Evolutionary conservation across 2,888 invertebrate genomes (phyloP).

Genomic region (Zootermopsis nevadensis): DNA sequence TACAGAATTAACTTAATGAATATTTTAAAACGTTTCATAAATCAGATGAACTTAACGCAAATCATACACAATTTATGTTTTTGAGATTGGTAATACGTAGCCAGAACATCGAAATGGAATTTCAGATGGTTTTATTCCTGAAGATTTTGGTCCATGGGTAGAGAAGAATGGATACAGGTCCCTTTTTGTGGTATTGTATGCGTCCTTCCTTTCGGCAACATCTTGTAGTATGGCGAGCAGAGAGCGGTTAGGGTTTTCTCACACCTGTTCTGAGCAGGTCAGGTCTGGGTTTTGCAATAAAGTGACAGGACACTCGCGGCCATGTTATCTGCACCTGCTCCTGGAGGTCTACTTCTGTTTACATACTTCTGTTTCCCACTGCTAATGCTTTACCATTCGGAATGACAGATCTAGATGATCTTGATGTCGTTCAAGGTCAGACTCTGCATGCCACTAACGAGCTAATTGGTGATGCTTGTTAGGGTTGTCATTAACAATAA

Average conservation of each 20-base stretch:
- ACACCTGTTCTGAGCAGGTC: conserved; percentile 14
- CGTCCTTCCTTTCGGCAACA: conserved; percentile 2
- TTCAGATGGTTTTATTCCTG: conserved; percentile 20
- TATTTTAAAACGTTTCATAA: too few relatives aligned
- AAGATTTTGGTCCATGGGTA: neutral
- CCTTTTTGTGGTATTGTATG: conserved; percentile 5
- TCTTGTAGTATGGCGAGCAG: neutral
- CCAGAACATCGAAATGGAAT: neutral
- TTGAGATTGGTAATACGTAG: neutral
- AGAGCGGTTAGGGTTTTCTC: conserved; percentile 18
- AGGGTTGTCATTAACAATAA: too few relatives aligned
- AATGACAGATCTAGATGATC: neutral
- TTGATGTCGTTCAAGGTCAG: too few relatives aligned
- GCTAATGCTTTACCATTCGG: neutral
- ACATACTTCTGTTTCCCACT: conserved; percentile 10
- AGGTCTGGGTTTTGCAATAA: conserved; percentile 14
- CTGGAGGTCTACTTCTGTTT: neutral
- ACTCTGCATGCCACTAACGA: too few relatives aligned
- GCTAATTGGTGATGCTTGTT: too few relatives aligned
- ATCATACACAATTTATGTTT: neutral
- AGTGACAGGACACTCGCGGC: conserved; percentile 14
- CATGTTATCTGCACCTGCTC: conserved; percentile 4
- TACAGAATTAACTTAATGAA: too few relatives aligned
- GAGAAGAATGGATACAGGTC: neutral
- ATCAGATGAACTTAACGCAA: too few relatives aligned